phyloP scores from a whole-genome alignment of 2,113 vertebrate species.

The Mus musculus region GRCm39 chr4:83886501-83887000 shows the following conservation, averaged over 20 bases:
- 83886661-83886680: not conserved
- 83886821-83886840: conserved; percentile 19
- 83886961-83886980: not conserved
- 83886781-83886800: not conserved
- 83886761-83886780: not conserved
- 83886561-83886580: not conserved
- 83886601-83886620: not conserved
- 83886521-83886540: not conserved
- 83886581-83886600: not conserved
- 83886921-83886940: not conserved
- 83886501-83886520: not conserved
- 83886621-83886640: not conserved
- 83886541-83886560: not conserved
- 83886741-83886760: not conserved
- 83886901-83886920: conserved; percentile 5
- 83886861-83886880: conserved; percentile 34
- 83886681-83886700: not conserved
- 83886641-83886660: conserved; percentile 11
- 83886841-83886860: not conserved
- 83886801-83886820: not conserved
- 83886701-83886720: not conserved
- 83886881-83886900: not conserved
- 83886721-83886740: not conserved
- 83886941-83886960: not conserved
- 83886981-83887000: not conserved